phyloP scores from a whole-genome alignment of 1,140 invertebrate genomes.

The Lanistes nyassanus region DNA sequence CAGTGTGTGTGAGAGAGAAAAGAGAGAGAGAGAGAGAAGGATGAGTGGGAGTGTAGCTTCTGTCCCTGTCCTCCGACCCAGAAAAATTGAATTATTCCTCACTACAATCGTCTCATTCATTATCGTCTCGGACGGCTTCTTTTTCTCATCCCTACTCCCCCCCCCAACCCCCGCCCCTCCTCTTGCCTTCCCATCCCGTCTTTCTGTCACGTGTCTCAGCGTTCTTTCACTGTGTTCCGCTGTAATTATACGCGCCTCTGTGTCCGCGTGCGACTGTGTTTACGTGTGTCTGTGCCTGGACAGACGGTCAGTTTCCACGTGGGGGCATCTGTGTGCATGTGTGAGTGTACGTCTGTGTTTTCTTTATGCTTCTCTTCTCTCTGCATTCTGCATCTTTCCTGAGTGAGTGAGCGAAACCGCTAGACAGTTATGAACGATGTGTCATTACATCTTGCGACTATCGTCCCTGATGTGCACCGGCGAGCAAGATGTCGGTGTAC shows the following conservation, averaged over 20 bases:
- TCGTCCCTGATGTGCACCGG: too few species aligned
- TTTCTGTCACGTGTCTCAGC: background rate
- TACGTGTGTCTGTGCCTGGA: background rate
- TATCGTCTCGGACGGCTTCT: background rate
- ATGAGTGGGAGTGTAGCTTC: background rate
- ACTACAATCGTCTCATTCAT: background rate
- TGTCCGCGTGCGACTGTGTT: slow-evolving; percentile 7
- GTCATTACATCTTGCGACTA: too few species aligned
- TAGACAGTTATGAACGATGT: too few species aligned
- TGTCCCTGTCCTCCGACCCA: background rate
- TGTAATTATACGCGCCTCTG: background rate
- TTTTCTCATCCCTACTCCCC: too few species aligned
- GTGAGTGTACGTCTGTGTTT: slow-evolving; percentile 8
- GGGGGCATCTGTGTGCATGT: background rate
- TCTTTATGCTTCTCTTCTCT: slow-evolving; percentile 1
- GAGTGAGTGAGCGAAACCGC: background rate
- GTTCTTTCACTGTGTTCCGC: background rate
- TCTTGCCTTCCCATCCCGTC: background rate
- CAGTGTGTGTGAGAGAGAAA: background rate
- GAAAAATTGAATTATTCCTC: background rate
- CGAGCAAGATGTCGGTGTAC: too few species aligned
- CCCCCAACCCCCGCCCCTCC: too few species aligned
- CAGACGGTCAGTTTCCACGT: background rate
- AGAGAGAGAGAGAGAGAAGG: background rate
- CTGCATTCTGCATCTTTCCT: too few species aligned